Base-by-base conservation (phyloP, 1,140 invertebrate genomes). In the Lineus longissimus region DNA sequence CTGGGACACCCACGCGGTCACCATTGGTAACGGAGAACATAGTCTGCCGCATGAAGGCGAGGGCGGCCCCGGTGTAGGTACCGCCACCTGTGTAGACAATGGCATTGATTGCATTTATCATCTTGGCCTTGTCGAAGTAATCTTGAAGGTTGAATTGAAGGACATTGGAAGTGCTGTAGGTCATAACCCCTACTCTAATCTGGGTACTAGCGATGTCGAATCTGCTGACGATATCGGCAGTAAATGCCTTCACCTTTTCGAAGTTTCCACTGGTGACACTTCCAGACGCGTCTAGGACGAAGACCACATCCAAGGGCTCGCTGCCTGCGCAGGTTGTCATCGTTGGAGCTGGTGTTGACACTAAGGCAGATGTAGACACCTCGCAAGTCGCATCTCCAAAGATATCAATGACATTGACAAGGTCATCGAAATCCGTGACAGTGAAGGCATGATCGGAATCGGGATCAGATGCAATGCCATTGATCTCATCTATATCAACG, bases 101-200 rank as follows among this genome's bases (percentile, higher is more conserved):
- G 1, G 62, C 66, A 25, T 72, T 68, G 22, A 80, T 73, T n/a
- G 71, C 70, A 1, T 63, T 51, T 25, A 69, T 31, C 1, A 76
- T 58, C 1, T 63, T 59, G 2, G 33, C 25, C 63, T 76, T 75
- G 63, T 72, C 65, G 17, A 27, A 54, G 61, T 67, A 73, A 22
- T 70, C 73, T 55, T 77, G 74, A 23, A 80, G 66, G 63, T 79
- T 68, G 67, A 80, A 78, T 59, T 75, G 59, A 1, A 71, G 57
- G 25, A 73, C 66, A 4, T 68, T 58, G 27, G 69, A 68, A 22
- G 61, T 63, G 62, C 70, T 70, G 67, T 75, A 80, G 19, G 69
- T 71, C 63, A 77, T 63, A 29, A 71, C 64, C 31, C 73, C 77
- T 2, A 77, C 68, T 33, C 72, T 63, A 13, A 73, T 72, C 7